Base-by-base conservation (phyloP, 37 sponge, comb jelly and placozoan genomes). In the Petrosia ficiformis region DNA sequence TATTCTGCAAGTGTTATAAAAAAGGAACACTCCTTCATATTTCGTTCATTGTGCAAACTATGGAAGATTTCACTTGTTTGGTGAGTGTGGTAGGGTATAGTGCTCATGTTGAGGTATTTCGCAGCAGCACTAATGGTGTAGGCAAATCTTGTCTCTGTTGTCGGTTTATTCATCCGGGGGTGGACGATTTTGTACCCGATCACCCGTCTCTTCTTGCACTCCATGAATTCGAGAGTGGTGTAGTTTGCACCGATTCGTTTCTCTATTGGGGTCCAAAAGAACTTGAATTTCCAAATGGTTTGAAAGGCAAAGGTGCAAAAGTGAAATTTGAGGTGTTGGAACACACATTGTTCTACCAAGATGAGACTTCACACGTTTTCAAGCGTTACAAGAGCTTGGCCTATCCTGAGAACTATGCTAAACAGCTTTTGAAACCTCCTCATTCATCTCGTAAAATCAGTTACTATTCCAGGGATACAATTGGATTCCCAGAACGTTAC, bases 111-210 rank as follows among this genome's bases (percentile, higher is more conserved):
- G 71, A 65, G 48, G 0, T 24, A 26, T 76, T 70, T 35, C 37
- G 2, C 44, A 41, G n/a, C 65, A 70, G 65, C 10, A 35, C 48
- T 25, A 30, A 67, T n/a, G 91, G 91, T 3, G 36, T 74, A 10
- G 91, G 91, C 31, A 90, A 90, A 68, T 84, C 86, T 6, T 90
- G 82, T 42, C 79, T 90, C 37, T 90, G 91, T 63, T 74, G 77
- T 68, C 77, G 83, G 58, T 81, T 90, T 70, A 34, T 73, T 28
- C 38, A 90, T 54, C 91, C 91, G 24, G 82, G 80, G 24, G 61
- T 58, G n/a, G 90, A 78, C 42, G 82, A 78, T 36, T 84, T 70
- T 61, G 35, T 82, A 1, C 44, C 38, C 1, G 56, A 73, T 14
- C 91, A 90, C 33, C 79, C 79, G 2, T 90, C 91, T 1, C 42